Percentiles rank a stretch among this genome's conserved stretches.
Evolutionary conservation across 2,797 vertebrate genomes (phyloP).

Genomic region (Cirrhinus mrigala): DNA sequence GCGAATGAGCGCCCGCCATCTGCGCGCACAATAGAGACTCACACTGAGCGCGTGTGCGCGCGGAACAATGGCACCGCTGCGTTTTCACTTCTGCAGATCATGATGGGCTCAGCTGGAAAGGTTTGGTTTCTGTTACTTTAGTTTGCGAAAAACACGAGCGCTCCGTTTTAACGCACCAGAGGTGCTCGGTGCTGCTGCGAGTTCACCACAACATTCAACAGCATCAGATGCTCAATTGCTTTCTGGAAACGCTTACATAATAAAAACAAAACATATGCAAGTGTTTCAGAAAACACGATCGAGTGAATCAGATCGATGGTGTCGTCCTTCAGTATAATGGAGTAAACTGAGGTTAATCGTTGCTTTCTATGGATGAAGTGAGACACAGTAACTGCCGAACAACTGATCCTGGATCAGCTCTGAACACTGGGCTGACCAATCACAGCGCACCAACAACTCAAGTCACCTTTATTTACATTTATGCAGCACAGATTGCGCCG

Average conservation of each 20-base stretch:
- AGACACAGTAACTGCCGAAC: too few species aligned
- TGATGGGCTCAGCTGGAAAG: not conserved
- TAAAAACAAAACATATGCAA: not conserved
- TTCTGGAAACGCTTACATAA: not conserved
- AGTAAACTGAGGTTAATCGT: too few species aligned
- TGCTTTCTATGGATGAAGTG: too few species aligned
- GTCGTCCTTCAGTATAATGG: not conserved
- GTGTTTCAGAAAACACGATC: not conserved
- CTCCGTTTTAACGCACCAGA: not conserved
- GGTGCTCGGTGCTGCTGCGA: not conserved
- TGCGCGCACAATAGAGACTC: conserved; percentile 59
- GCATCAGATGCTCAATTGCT: not conserved
- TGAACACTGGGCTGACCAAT: too few species aligned
- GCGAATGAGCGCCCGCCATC: conserved; percentile 52
- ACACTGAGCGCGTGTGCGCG: not conserved
- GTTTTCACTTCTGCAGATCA: not conserved
- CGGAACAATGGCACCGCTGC: not conserved
- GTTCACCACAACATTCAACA: not conserved
- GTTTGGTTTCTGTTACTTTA: not conserved
- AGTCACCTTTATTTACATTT: too few species aligned
- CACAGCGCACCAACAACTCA: too few species aligned
- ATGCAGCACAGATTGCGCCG: too few species aligned
- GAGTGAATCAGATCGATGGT: not conserved
- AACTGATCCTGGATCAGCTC: not conserved
- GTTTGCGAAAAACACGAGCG: not conserved